Evolutionary conservation across 2,797 vertebrate genomes (phyloP).

Genomic region (Neosalanx taihuensis): DNA sequence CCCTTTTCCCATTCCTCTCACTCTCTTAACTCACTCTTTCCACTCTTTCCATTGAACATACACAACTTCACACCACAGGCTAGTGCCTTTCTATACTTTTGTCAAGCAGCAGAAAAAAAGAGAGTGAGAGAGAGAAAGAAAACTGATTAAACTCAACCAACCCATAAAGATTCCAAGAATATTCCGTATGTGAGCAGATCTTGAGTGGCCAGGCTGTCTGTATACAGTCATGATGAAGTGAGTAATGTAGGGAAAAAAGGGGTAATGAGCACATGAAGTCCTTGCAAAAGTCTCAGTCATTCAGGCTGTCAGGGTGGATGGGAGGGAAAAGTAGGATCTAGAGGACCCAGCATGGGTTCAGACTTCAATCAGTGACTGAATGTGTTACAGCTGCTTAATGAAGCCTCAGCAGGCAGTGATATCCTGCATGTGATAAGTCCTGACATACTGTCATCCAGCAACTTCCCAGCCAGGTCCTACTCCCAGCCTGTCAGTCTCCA

Average conservation of each 20-base stretch:
- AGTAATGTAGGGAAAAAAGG: no score
- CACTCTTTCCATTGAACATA: constrained; percentile 58
- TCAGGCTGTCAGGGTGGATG: neutral
- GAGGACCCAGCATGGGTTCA: neutral
- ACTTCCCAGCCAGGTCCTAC: neutral
- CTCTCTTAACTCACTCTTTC: constrained; percentile 7
- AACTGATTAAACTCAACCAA: no score
- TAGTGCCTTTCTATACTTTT: constrained; percentile 48
- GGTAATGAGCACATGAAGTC: no score
- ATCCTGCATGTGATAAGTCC: neutral
- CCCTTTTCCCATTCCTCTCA: constrained; percentile 14
- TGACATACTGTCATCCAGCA: neutral
- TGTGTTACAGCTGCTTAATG: neutral
- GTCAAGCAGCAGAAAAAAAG: constrained; percentile 40
- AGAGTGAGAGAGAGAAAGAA: neutral
- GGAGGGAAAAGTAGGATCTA: neutral
- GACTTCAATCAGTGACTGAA: neutral
- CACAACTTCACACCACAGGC: constrained; percentile 40
- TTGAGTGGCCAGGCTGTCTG: no score
- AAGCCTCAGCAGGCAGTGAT: constrained; percentile 9
- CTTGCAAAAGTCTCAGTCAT: neutral
- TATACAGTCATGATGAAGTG: no score
- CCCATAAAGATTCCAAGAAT: no score
- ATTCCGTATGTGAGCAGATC: no score
- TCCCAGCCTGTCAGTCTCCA: constrained; percentile 14